Percentiles rank a stretch among this genome's conserved stretches.
These are phyloP conservation scores for Microctonus aethiopoides DNA, from an alignment of 2,888 invertebrate genomes.

Conservation along the genomic window DNA sequence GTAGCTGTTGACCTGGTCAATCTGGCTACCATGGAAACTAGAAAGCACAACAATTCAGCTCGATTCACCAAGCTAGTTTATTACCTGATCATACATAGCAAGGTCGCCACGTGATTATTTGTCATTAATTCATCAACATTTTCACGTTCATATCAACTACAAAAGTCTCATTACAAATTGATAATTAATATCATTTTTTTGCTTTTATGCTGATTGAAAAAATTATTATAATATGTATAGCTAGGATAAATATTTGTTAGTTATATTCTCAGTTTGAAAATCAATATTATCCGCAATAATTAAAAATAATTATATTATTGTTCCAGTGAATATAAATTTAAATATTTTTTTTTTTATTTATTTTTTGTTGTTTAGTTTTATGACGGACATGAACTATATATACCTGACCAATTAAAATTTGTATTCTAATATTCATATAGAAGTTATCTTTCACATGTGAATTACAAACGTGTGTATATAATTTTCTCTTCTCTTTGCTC, in stretches of 20 bases:
- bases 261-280: too few species aligned
- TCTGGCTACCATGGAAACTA: constrained; percentile 60
- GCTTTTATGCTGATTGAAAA: too few species aligned
- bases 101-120: constrained; percentile 52
- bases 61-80: constrained; percentile 30
- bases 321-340: background rate
- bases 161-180: background rate
- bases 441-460: background rate
- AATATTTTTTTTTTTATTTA: background rate
- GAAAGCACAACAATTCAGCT: constrained; percentile 56
- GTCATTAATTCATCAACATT: constrained; percentile 13
- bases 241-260: too few species aligned
- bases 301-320: background rate
- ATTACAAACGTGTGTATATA: constrained; percentile 6
- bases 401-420: background rate
- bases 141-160: too few species aligned
- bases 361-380: too few species aligned
- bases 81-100: constrained; percentile 54
- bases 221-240: too few species aligned
- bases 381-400: background rate
- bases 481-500: constrained; percentile 25
- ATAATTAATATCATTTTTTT: background rate
- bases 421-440: background rate
- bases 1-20: constrained; percentile 64
- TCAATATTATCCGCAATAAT: background rate